phyloP scores from a whole-genome alignment of 2,113 vertebrate species.

The Thamnophis sirtalis region DNA sequence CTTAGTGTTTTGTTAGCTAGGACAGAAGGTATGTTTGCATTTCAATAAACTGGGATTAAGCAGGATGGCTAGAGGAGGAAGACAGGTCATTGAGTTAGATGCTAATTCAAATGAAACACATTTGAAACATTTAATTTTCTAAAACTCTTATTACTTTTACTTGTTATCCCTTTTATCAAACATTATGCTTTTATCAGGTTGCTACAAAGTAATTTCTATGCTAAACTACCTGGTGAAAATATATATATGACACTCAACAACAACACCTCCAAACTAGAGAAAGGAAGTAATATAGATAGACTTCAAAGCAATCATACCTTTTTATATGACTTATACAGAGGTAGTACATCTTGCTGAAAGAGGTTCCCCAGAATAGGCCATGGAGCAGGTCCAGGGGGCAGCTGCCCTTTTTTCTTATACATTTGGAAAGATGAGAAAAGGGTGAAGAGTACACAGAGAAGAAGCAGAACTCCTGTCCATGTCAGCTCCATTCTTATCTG shows the following conservation, averaged over 20 bases:
- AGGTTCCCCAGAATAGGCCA: conserved; percentile 57
- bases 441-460: background rate
- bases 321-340: conserved; percentile 22
- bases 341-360: conserved; percentile 50
- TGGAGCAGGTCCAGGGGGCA: conserved; percentile 45
- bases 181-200: background rate
- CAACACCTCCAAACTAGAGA: background rate
- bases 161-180: background rate
- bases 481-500: background rate
- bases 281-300: background rate
- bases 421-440: background rate
- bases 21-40: background rate
- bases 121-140: background rate
- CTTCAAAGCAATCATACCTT: conserved; percentile 42
- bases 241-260: background rate
- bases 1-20: background rate
- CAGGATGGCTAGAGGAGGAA: background rate
- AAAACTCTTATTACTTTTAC: background rate
- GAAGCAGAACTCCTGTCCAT: background rate
- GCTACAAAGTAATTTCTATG: background rate
- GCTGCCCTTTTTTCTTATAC: background rate
- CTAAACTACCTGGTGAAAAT: background rate
- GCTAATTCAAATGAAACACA: background rate
- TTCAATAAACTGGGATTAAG: background rate
- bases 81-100: background rate